These are phyloP conservation scores for Popillia japonica DNA, from an alignment of 1,140 invertebrate genomes.

Conservation along the genomic window DNA sequence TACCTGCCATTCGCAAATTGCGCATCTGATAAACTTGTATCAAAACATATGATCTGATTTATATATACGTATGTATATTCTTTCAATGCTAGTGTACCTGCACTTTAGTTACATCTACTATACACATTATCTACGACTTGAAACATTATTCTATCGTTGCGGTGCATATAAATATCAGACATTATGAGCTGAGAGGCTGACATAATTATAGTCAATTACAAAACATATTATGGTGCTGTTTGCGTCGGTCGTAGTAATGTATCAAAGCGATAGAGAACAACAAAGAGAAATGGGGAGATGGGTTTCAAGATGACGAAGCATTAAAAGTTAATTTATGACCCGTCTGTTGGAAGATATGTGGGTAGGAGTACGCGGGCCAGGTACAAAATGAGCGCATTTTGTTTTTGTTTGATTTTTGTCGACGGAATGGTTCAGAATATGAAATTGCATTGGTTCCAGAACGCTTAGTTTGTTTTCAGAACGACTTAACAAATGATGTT, in stretches of 20 bases:
- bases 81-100: too few relatives aligned
- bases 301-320: conserved; percentile 31
- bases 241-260: background rate
- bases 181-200: conserved; percentile 12
- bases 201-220: conserved; percentile 33
- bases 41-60: too few relatives aligned
- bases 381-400: conserved; percentile 2
- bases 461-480: conserved; percentile 18
- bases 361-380: conserved; percentile 2
- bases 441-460: conserved; percentile 20
- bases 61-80: too few relatives aligned
- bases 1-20: too few relatives aligned
- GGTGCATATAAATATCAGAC: background rate
- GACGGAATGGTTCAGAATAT: conserved; percentile 23
- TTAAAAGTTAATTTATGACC: conserved; percentile 28
- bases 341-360: conserved; percentile 11
- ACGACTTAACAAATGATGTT: background rate
- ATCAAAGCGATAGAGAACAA: conserved; percentile 28
- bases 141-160: background rate
- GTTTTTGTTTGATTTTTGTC: conserved; percentile 26
- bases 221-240: conserved; percentile 19
- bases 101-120: too few relatives aligned
- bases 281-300: conserved; percentile 25
- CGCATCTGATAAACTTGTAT: too few relatives aligned
- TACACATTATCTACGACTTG: too few relatives aligned